Conservation (phyloP, 2,113 vertebrate species). For the Apistogramma diplotaenia region DNA sequence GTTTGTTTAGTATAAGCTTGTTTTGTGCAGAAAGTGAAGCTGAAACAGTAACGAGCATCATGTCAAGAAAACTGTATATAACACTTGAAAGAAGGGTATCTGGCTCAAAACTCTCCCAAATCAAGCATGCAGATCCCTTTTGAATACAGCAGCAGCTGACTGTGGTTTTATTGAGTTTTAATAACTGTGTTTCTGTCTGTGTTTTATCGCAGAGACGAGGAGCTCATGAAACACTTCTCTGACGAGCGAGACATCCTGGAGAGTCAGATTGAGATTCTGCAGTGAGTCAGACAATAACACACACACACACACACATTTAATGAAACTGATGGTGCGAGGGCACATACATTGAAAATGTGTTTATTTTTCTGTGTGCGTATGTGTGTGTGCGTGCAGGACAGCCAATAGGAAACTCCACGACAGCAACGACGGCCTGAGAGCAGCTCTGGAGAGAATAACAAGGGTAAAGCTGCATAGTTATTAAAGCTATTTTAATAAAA, state of each 20-base stretch:
- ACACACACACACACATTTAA: neutral
- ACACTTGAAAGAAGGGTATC: neutral
- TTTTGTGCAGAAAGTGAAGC: neutral
- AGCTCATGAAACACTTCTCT: conserved; percentile 86
- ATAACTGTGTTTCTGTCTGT: neutral
- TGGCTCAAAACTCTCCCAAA: neutral
- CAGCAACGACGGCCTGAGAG: conserved; percentile 64
- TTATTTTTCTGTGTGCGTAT: neutral
- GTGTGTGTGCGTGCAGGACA: conserved; percentile 38
- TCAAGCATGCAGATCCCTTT: too few relatives aligned
- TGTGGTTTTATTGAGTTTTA: too few relatives aligned
- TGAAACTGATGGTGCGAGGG: neutral
- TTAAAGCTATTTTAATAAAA: neutral
- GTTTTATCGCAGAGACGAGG: conserved; percentile 82
- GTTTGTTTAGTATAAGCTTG: neutral
- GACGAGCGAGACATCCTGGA: conserved; percentile 90
- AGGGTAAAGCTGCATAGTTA: conserved; percentile 29
- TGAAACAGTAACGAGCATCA: neutral
- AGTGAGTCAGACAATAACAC: conserved; percentile 80
- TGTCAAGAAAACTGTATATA: neutral
- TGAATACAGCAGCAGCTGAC: too few relatives aligned
- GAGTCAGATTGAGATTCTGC: conserved; percentile 92
- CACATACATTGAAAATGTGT: neutral
- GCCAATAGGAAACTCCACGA: conserved; percentile 74
- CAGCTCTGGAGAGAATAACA: conserved; percentile 46